phyloP scores from a whole-genome alignment of 2,113 vertebrate species.

The Urocolius indicus region DNA sequence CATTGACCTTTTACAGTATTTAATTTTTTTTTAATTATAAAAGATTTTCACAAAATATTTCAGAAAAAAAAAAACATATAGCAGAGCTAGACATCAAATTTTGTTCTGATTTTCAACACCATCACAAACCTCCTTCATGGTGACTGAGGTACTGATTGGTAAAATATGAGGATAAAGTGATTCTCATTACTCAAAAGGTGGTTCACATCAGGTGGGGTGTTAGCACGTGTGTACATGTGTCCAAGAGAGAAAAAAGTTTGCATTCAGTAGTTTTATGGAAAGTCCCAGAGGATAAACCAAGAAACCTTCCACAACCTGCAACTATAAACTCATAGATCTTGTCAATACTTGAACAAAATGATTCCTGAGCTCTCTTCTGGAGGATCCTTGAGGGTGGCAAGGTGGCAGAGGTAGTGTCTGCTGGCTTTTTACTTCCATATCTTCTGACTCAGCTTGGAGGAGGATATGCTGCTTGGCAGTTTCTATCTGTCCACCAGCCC shows the following conservation, averaged over 20 bases:
- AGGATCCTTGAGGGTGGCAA: accelerated
- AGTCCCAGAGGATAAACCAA: background rate
- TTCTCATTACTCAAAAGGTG: background rate
- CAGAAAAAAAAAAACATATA: accelerated
- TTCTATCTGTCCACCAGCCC: background rate
- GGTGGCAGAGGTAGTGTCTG: background rate
- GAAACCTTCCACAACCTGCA: background rate
- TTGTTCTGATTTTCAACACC: background rate
- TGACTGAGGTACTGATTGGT: background rate
- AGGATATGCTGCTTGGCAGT: background rate
- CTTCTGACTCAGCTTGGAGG: background rate
- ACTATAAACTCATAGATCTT: background rate
- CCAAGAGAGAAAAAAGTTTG: background rate
- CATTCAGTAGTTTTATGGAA: background rate
- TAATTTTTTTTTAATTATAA: background rate
- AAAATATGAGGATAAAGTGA: background rate
- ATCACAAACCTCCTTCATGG: background rate
- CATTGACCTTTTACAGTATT: background rate
- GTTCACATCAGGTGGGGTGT: background rate
- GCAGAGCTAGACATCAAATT: background rate
- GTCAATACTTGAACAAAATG: background rate
- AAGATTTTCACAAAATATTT: background rate
- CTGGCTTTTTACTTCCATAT: background rate
- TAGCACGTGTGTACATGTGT: background rate
- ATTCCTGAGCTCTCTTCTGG: background rate